Base-by-base conservation (phyloP, 2,888 invertebrate genomes). In the Brenthis ino region DNA sequence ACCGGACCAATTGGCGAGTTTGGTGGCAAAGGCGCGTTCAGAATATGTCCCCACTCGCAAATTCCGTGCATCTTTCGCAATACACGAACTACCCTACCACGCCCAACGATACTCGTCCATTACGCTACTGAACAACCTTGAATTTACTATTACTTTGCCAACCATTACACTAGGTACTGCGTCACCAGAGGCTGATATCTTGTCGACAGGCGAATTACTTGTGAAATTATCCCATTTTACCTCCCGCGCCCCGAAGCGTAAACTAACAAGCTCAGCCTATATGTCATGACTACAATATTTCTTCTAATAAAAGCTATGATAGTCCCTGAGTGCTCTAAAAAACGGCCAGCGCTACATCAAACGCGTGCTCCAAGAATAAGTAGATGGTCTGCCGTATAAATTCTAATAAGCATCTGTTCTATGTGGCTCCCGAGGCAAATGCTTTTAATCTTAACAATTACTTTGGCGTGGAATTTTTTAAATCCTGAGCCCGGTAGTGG, bases 111-210 rank as follows among this genome's bases (percentile, higher is more conserved):
- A 84, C 85, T 88, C 85, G 86, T 88, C 90, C 88, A 91, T 85
- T 43, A 43, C 87, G 92, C 92, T 92, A 92, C 91, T 73, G 91
- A 82, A 86, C 85, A 91, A 78, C 90, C 91, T 92, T 91, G 91
- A 85, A 76, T 77, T 74, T 73, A 73, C 83, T 89, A 86, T 88
- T 87, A 85, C 88, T 85, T 80, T 72, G 80, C 82, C 78, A 80
- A 76, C 83, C 82, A 89, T 89, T 88, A 88, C 82, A 75, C 65
- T 28, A 28, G 80, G 82, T 82, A 77, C 80, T 74, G 79, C 82
- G 87, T 87, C 88, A 89, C 89, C 84, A 86, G 82, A 75, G 87
- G 88, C 89, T 86, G 88, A 87, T 85, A 82, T 79, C 83, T 77
- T 79, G 90, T 83, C 84, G 90, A 91, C 90, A 90, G 85, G 83